These are phyloP conservation scores for Notocelia uddmanniana DNA, from an alignment of 2,888 invertebrate genomes.

Conservation along the genomic window DNA sequence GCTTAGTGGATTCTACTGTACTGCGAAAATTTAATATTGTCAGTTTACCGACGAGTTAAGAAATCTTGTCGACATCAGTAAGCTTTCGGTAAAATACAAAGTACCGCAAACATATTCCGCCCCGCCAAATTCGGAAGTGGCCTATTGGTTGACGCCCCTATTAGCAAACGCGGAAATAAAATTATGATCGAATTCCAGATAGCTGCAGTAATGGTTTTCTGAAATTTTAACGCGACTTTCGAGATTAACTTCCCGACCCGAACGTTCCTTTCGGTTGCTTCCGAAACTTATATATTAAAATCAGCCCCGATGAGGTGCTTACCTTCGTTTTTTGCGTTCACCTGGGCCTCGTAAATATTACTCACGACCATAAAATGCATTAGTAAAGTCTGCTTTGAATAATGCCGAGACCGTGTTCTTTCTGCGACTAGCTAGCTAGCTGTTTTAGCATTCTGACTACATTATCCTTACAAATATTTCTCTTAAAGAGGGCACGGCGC, in stretches of 20 bases:
- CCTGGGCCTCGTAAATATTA: slow-evolving; percentile 80
- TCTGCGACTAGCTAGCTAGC: slow-evolving; percentile 51
- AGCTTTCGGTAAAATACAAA: too few species aligned
- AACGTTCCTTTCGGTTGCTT: slow-evolving; percentile 22
- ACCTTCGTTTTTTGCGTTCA: slow-evolving; percentile 69
- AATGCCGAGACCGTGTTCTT: slow-evolving; percentile 66
- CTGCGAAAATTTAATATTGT: too few species aligned
- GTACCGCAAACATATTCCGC: too few species aligned
- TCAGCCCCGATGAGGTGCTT: slow-evolving; percentile 68
- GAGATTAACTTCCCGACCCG: slow-evolving; percentile 23
- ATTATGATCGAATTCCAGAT: slow-evolving; percentile 7
- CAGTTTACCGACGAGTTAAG: too few species aligned
- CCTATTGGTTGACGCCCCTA: not conserved
- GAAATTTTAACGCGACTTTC: not conserved
- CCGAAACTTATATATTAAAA: slow-evolving; percentile 64
- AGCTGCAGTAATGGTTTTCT: slow-evolving; percentile 1
- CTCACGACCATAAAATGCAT: slow-evolving; percentile 79
- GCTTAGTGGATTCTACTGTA: too few species aligned
- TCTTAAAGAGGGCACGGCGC: not conserved
- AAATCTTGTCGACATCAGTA: too few species aligned
- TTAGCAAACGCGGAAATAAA: slow-evolving; percentile 25
- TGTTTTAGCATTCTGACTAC: slow-evolving; percentile 20
- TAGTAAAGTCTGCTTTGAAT: slow-evolving; percentile 80
- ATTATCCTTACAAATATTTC: slow-evolving; percentile 5
- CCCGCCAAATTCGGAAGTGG: too few species aligned